phyloP scores from a whole-genome alignment of 2,888 invertebrate species.

The Hemaris fuciformis region DNA sequence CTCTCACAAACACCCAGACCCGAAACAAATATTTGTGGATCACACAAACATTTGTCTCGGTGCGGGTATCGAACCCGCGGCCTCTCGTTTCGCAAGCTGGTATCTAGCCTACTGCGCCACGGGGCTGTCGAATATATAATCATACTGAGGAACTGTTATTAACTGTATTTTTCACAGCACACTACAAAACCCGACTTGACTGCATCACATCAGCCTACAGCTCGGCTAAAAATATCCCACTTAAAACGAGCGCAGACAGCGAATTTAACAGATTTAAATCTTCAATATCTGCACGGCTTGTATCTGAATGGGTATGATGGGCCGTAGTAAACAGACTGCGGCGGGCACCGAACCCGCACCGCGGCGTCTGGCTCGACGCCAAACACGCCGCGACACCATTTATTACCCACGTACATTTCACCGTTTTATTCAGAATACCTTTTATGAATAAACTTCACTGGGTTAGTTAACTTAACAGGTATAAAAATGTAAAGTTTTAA shows the following conservation, averaged over 20 bases:
- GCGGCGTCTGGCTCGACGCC: neutral
- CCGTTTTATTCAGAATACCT: neutral
- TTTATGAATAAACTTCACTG: neutral
- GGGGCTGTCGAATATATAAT: too few species aligned
- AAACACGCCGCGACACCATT: neutral
- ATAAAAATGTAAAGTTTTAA: neutral
- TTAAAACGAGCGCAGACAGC: neutral
- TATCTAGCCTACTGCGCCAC: too few species aligned
- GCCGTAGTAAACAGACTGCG: neutral
- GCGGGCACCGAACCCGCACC: neutral
- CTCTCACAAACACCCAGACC: too few species aligned
- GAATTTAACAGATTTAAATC: constrained; percentile 1
- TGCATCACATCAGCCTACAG: too few species aligned
- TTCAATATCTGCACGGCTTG: neutral
- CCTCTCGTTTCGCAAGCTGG: too few species aligned
- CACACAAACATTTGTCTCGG: too few species aligned
- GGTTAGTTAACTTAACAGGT: neutral
- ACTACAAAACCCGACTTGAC: too few species aligned
- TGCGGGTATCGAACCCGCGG: too few species aligned
- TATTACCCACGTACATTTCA: neutral
- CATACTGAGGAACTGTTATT: too few species aligned
- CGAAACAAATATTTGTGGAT: too few species aligned
- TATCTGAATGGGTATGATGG: neutral
- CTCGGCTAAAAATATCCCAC: neutral
- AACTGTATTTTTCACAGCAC: too few species aligned